Base-by-base conservation (phyloP, 2,113 vertebrate genomes). In the Melanerpes aurifrons region DNA sequence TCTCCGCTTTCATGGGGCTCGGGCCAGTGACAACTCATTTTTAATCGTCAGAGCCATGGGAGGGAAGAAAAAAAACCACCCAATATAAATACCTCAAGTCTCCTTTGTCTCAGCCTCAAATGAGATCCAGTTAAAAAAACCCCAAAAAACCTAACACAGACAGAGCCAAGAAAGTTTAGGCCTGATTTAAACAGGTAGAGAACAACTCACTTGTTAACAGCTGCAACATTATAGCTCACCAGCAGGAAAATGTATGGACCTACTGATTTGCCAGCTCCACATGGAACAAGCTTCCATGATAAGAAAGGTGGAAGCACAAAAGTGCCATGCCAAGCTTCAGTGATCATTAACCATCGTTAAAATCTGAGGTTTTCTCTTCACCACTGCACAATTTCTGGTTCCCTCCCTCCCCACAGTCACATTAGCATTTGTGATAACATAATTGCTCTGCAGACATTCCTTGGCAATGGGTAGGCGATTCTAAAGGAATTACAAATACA, bases 1-100 rank as follows among this genome's bases (percentile, higher is more conserved):
- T 82, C 80, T 83, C 90, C 82, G 92, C 82, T 94, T 95, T 96
- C 90, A n/a, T 90, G 90, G 90, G 86, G 94, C 32, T 96, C 84
- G 92, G 93, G 92, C 90, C 86, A 93, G 90, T 95, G 82, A 96
- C 90, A 95, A 95, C 95, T 92, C 87, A 95, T 95, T 96, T 94
- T 95, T 95, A 96, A 92, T 95, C 90, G 91, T 91, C 92, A 72
- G 88, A 86, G 67, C 92, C 86, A 86, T 84, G 72, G 87, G 92
- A 94, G 92, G 84, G 82, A 76, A 92, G 94, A 12, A 25, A 24
- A 24, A 25, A 25, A 86, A 35, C 1, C 40, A 40, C 40, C 40
- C 11, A 40, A 8, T 72, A 68, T 67, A 86, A 95, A 80, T 77
- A 71, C 54, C 25, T 93, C 9, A 1, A 84, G 73, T 70, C 28